Conservation (phyloP, 1,140 invertebrate species). For the Lanistes nyassanus region DNA sequence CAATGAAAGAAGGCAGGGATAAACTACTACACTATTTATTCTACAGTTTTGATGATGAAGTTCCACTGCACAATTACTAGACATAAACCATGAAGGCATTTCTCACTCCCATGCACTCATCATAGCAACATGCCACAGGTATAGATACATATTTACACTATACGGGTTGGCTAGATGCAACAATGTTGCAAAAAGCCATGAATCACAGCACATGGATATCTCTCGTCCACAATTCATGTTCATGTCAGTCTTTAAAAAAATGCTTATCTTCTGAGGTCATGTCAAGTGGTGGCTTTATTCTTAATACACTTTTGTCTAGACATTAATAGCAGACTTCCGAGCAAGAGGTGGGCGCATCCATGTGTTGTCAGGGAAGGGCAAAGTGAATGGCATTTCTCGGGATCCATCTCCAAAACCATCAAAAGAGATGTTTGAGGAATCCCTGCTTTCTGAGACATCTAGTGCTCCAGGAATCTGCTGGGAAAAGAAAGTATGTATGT, state of each 20-base stretch:
- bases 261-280: neutral
- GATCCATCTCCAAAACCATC: slow-evolving; percentile 9
- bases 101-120: too few species aligned
- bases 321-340: slow-evolving; percentile 84
- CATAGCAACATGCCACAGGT: too few species aligned
- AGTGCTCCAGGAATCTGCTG: slow-evolving; percentile 22
- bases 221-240: neutral
- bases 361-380: slow-evolving; percentile 9
- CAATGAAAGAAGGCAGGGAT: too few species aligned
- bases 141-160: neutral
- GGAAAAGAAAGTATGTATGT: slow-evolving; percentile 33
- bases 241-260: neutral
- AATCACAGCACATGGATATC: neutral
- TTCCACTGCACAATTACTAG: too few species aligned
- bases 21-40: too few species aligned
- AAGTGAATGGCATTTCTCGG: neutral
- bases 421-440: slow-evolving; percentile 21
- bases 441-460: neutral
- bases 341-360: slow-evolving; percentile 82
- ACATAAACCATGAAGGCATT: too few species aligned
- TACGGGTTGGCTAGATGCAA: too few species aligned
- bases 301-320: slow-evolving; percentile 70
- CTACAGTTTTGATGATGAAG: too few species aligned
- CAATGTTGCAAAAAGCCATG: too few species aligned
- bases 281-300: neutral